These are phyloP conservation scores for Tipula confusa DNA, from an alignment of 2,888 invertebrate genomes.

Conservation along the genomic window DNA sequence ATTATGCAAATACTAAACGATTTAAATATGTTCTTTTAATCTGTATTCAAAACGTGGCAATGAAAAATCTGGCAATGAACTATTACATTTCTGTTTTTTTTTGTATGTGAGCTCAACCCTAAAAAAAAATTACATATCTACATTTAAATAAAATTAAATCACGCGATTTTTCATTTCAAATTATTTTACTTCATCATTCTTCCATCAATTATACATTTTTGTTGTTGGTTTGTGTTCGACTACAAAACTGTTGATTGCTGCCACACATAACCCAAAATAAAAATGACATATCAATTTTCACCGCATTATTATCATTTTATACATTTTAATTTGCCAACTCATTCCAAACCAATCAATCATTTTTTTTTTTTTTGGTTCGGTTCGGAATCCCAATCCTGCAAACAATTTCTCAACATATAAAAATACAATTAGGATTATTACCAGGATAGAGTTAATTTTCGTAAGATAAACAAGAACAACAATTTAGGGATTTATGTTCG, in stretches of 20 bases:
- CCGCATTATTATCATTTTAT: background rate
- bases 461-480: background rate
- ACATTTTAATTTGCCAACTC: background rate
- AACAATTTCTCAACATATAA: background rate
- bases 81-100: too few relatives aligned
- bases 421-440: constrained; percentile 20
- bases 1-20: too few relatives aligned
- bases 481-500: background rate
- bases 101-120: too few relatives aligned
- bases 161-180: background rate
- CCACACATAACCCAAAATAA: constrained; percentile 3
- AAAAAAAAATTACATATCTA: too few relatives aligned
- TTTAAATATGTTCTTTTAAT: too few relatives aligned
- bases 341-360: background rate
- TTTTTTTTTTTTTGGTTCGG: background rate
- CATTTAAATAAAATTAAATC: background rate
- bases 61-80: too few relatives aligned
- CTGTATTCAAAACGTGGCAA: too few relatives aligned
- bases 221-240: too few relatives aligned
- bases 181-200: background rate
- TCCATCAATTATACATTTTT: constrained; percentile 7
- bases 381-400: background rate
- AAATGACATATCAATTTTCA: constrained; percentile 12
- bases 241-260: constrained; percentile 20
- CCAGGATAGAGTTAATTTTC: constrained; percentile 1